Evolutionary conservation across 2,888 invertebrate genomes (phyloP).

Genomic region (Caradrina clavipalpis): DNA sequence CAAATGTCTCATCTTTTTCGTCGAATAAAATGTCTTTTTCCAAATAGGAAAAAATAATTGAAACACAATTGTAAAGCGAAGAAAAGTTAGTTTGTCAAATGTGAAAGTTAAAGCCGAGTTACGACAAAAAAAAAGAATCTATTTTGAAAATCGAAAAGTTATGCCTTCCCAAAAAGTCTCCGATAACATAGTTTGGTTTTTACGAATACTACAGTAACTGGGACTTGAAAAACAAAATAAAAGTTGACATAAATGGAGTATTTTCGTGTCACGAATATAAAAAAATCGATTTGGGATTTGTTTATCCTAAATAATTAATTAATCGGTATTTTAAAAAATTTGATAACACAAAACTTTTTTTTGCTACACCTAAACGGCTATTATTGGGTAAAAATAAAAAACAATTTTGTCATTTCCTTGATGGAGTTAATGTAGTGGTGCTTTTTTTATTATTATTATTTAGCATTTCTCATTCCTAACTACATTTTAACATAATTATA

Average conservation of each 20-base stretch:
- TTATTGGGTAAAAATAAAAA: no score
- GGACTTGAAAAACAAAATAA: background rate
- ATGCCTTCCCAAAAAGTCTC: constrained; percentile 28
- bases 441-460: no score
- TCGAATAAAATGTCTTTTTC: background rate
- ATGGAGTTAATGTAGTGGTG: no score
- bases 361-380: no score
- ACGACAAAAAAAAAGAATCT: background rate
- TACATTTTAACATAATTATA: no score
- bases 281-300: no score
- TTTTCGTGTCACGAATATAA: background rate
- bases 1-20: background rate
- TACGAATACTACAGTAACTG: background rate
- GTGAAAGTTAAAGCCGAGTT: background rate
- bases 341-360: no score
- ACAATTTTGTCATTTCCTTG: no score
- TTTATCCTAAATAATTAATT: no score
- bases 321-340: no score
- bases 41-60: constrained; percentile 9
- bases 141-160: constrained; percentile 25
- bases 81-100: constrained; percentile 8
- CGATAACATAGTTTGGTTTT: constrained; percentile 14
- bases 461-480: no score
- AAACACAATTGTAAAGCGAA: background rate
- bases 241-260: background rate